Evolutionary conservation across 53 echinoderm and acorn worm species (phyloP).

Genomic region (Antedon mediterranea): DNA sequence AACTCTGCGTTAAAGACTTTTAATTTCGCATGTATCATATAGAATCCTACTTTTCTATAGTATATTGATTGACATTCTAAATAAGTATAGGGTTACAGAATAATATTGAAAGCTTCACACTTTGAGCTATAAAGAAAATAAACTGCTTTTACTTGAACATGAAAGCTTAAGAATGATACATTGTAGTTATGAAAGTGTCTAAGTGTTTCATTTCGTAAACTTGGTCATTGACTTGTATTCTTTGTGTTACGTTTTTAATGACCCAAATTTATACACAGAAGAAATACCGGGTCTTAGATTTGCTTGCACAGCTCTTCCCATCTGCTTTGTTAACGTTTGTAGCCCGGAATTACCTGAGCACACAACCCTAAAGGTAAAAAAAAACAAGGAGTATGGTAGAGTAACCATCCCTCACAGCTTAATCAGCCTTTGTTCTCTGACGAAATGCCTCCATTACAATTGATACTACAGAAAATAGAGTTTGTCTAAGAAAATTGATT

Average conservation of each 20-base stretch:
- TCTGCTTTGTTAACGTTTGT: not conserved
- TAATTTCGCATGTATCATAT: too few species aligned
- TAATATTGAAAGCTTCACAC: not conserved
- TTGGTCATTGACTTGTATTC: not conserved
- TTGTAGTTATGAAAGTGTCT: not conserved
- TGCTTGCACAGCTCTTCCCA: not conserved
- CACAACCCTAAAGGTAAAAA: not conserved
- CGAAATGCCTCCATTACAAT: not conserved
- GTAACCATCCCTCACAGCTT: not conserved
- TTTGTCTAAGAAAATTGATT: not conserved
- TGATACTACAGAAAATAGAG: not conserved
- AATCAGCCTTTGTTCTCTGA: not conserved
- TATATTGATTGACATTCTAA: not conserved
- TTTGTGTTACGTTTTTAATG: not conserved
- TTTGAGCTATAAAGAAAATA: not conserved
- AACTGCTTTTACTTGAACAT: not conserved
- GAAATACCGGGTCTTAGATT: not conserved
- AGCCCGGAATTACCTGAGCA: not conserved
- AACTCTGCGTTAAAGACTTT: too few species aligned
- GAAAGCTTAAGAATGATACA: not conserved
- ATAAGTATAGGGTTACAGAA: not conserved
- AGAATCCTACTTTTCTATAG: not conserved
- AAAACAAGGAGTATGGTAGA: not conserved
- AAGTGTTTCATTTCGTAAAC: not conserved
- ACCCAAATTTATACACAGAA: not conserved